phyloP scores from a whole-genome alignment of 2,888 invertebrate species.

The Volucella inanis region DNA sequence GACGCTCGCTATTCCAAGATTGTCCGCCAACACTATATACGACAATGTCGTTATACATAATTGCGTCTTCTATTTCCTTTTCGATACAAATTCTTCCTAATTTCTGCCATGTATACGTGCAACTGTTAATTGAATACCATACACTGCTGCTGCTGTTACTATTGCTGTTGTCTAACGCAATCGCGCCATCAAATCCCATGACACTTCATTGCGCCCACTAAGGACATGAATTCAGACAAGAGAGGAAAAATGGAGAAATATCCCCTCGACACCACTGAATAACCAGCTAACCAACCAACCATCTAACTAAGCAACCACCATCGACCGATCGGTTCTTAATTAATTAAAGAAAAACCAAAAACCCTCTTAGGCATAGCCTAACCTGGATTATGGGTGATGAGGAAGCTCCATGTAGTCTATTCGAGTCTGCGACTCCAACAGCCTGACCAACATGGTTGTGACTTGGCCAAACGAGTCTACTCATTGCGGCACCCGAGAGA shows the following conservation, averaged over 20 bases:
- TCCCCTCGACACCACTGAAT: conserved; percentile 11
- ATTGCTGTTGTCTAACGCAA: conserved; percentile 44
- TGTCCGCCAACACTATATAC: no score
- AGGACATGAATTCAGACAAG: conserved; percentile 37
- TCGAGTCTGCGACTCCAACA: conserved; percentile 23
- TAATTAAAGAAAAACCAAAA: conserved; percentile 64
- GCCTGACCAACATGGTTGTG: conserved; percentile 1
- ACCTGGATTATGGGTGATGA: conserved; percentile 62
- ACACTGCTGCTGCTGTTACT: background rate
- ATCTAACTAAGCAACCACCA: no score
- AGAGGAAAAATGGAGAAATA: conserved; percentile 18
- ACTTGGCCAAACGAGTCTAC: conserved; percentile 14
- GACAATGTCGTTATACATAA: background rate
- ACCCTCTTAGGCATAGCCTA: conserved; percentile 31
- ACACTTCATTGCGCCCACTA: conserved; percentile 48
- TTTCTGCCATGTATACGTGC: conserved; percentile 23
- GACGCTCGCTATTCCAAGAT: no score
- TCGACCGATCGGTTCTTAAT: conserved; percentile 60
- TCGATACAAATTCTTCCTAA: conserved; percentile 25
- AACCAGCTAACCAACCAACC: no score
- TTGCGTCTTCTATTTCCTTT: conserved; percentile 17
- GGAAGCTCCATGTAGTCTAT: conserved; percentile 64
- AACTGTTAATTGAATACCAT: conserved; percentile 61
- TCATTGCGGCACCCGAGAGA: conserved; percentile 22
- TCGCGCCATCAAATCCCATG: conserved; percentile 58